These are phyloP conservation scores for Oscheius onirici DNA, from an alignment of 2,888 invertebrate species.

Conservation along the genomic window DNA sequence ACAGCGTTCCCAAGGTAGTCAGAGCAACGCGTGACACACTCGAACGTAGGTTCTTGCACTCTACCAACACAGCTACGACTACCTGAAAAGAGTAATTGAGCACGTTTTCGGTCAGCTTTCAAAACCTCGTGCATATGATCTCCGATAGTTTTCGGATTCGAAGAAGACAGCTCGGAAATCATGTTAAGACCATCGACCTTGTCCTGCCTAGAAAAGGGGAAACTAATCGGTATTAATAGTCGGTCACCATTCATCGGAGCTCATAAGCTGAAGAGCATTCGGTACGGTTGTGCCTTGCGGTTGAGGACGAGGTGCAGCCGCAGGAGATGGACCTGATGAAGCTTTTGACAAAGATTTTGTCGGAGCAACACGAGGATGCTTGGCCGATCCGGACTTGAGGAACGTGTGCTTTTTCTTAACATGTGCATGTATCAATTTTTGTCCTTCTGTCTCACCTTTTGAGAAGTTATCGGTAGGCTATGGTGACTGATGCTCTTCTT, in stretches of 20 bases:
- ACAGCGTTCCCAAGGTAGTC: constrained; percentile 83
- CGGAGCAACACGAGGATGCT: constrained; percentile 17
- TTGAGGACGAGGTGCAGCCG: constrained; percentile 1
- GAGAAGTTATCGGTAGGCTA: constrained; percentile 46
- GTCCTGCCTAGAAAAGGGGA: constrained; percentile 77
- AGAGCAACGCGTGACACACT: constrained; percentile 91
- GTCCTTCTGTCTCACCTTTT: constrained; percentile 4
- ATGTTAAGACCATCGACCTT: constrained; percentile 79
- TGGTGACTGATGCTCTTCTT: constrained; percentile 55
- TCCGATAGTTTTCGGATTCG: constrained; percentile 42
- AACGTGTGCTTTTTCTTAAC: constrained; percentile 33
- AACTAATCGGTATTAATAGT: background rate
- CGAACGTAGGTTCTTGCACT: constrained; percentile 84
- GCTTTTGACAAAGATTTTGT: constrained; percentile 7
- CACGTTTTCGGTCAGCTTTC: background rate
- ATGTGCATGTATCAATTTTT: background rate
- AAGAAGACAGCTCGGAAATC: constrained; percentile 49
- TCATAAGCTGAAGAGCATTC: constrained; percentile 51
- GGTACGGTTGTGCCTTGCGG: constrained; percentile 12
- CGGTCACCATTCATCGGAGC: constrained; percentile 51
- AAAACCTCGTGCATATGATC: constrained; percentile 53
- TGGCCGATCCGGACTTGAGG: constrained; percentile 29
- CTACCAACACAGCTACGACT: constrained; percentile 46
- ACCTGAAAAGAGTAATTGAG: constrained; percentile 39
- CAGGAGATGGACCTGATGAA: background rate